Evolutionary conservation across 2,797 vertebrate genomes (phyloP).

Genomic region (Chlorospingus semifuscus): DNA sequence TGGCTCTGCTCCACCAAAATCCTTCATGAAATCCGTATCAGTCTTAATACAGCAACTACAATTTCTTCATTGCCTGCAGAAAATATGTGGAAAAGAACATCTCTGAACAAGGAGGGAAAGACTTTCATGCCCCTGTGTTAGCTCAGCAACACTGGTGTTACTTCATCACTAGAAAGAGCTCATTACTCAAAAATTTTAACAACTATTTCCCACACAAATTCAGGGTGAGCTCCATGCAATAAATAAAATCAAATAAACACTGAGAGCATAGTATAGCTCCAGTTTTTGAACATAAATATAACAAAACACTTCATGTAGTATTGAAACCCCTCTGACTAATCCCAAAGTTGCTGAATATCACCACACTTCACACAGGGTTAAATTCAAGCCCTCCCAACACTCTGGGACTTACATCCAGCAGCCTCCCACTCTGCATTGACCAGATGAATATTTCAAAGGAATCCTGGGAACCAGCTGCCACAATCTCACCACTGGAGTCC

Average conservation of each 20-base stretch:
- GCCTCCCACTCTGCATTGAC: slow-evolving; percentile 95
- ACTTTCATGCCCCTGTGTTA: accelerated
- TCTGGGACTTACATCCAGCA: slow-evolving; percentile 84
- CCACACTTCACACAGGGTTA: accelerated
- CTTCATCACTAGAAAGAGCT: not conserved
- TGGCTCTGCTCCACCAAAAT: not conserved
- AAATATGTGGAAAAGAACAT: not conserved
- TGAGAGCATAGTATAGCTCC: not conserved
- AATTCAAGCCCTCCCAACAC: not conserved
- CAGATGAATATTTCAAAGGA: slow-evolving; percentile 96
- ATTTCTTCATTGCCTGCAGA: not conserved
- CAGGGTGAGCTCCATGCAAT: not conserved
- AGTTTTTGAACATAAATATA: not conserved
- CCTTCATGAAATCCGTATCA: not conserved
- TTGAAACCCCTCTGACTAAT: not conserved
- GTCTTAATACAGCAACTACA: not conserved
- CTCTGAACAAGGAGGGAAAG: not conserved
- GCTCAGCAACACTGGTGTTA: not conserved
- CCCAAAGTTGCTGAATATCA: not conserved
- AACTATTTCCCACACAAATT: not conserved
- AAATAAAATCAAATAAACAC: too few species aligned
- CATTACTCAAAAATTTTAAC: not conserved
- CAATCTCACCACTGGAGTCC: slow-evolving; percentile 89
- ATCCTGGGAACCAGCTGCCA: slow-evolving; percentile 93
- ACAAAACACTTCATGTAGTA: not conserved